Evolutionary conservation across 2,113 vertebrate genomes (phyloP), one percentile per base, ranked within the genome.

Genomic region (Callaeas wilsoni): DNA sequence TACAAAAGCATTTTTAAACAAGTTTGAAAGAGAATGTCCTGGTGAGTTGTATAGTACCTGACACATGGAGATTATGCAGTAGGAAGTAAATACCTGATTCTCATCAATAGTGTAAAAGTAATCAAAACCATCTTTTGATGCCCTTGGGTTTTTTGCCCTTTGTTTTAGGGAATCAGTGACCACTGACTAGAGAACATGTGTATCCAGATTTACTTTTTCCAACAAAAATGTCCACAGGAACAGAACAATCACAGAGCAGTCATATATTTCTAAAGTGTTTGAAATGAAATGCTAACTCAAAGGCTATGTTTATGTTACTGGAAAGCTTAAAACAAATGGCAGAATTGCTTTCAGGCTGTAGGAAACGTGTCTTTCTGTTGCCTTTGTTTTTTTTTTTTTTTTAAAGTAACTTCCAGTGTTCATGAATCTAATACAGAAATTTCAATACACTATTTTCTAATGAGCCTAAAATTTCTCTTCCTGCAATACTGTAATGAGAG

Each of bases 231-330:
- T 82, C 42, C 52, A 27, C 4, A 42, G 41, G 52, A 93, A n/a
- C 26, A 76, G 70, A 93, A 47, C 35, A 67, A 55, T 83, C 42
- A 35, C 19, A 89, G 59, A 42, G 25, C 39, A 79, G 55, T 78
- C 35, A 50, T 50, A 37, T 82, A n/a, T 76, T 88, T 90, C 84
- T 55, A 27, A 96, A 90, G 60, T 53, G 7, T 84, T 80, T 88
- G 73, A 94, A 92, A 86, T 84, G 27, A 86, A 93, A 78, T 81
- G 59, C 84, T 88, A 87, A 70, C 39, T 84, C 46, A 86, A 76
- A 94, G 62, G 46, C 81, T 42, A 20, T 47, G 52, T 83, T 94
- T 95, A 20, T 71, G 20, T 78, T 88, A 81, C 56, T 87, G 71
- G 76, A 90, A 81, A 81, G 64, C 82, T 90, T 81, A 55, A 88